These are phyloP conservation scores for Scolanthus callimorphus DNA, from an alignment of 92 coral and sea anemone genomes.

Conservation along the genomic window DNA sequence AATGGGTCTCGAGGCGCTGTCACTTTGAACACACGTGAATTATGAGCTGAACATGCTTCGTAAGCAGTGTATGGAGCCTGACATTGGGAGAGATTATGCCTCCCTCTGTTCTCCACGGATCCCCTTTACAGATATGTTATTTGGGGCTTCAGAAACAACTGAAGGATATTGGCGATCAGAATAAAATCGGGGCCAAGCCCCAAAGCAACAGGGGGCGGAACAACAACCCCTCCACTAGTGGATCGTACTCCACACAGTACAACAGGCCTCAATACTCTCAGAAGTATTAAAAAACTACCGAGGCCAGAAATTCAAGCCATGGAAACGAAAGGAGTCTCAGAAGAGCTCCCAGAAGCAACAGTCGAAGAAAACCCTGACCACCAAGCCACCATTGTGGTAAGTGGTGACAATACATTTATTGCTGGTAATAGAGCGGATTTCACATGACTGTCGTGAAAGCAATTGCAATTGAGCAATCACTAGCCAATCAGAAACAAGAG, in stretches of 20 bases:
- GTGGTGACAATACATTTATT: conserved; percentile 17
- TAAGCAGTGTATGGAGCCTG: conserved; percentile 29
- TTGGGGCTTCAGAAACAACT: conserved; percentile 63
- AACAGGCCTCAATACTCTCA: too few relatives aligned
- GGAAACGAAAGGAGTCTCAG: conserved; percentile 29
- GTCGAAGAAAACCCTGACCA: conserved; percentile 11
- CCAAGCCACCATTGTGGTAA: conserved; percentile 10
- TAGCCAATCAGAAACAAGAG: too few relatives aligned
- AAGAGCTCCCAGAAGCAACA: conserved; percentile 11
- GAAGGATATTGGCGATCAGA: conserved; percentile 51
- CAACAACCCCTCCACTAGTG: background rate
- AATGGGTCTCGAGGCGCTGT: conserved; percentile 51
- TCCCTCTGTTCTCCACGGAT: conserved; percentile 34
- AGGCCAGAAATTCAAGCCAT: conserved; percentile 37
- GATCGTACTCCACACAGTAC: too few relatives aligned
- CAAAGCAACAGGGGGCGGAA: conserved; percentile 5
- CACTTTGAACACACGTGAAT: conserved; percentile 45
- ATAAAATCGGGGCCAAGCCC: conserved; percentile 54
- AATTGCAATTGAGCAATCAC: too few relatives aligned
- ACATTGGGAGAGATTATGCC: conserved; percentile 35
- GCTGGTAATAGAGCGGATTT: conserved; percentile 39
- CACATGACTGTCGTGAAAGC: too few relatives aligned
- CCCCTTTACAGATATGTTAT: conserved; percentile 35
- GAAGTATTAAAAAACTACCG: conserved; percentile 19
- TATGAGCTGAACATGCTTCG: conserved; percentile 49